Evolutionary conservation across 2,888 invertebrate species (phyloP).

Genomic region (Prosapia bicincta): DNA sequence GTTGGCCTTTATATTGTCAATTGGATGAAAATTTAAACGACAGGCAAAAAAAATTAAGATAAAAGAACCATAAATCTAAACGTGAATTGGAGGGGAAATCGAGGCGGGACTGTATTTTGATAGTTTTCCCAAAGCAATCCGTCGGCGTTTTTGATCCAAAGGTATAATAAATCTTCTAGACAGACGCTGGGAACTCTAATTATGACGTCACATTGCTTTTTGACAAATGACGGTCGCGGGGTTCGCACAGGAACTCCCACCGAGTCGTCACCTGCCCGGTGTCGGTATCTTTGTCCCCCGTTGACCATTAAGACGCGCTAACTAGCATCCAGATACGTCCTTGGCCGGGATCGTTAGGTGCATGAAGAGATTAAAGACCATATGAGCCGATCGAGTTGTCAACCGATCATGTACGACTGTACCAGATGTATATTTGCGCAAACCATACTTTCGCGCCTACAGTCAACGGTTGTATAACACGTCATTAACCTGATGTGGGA

Average conservation of each 20-base stretch:
- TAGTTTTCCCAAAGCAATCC: not conserved
- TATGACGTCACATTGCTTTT: not conserved
- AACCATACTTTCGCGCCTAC: not conserved
- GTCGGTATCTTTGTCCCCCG: not conserved
- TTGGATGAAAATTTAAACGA: no score
- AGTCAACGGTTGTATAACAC: not conserved
- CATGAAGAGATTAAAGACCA: not conserved
- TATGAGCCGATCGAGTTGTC: not conserved
- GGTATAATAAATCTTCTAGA: not conserved
- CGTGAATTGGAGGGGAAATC: not conserved
- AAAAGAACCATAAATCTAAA: not conserved
- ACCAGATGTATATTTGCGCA: not conserved
- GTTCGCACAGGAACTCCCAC: not conserved
- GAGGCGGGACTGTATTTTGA: not conserved
- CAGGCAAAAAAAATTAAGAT: not conserved
- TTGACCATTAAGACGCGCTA: not conserved
- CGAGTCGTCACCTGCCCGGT: not conserved
- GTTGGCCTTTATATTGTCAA: no score
- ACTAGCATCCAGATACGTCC: not conserved
- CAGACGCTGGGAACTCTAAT: not conserved
- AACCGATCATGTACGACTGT: not conserved
- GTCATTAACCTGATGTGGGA: not conserved
- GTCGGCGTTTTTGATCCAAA: not conserved
- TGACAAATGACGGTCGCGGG: constrained; percentile 1
- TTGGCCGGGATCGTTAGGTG: not conserved